phyloP scores from a whole-genome alignment of 2,888 invertebrate species.

The Chaetogeoica ovagalla region DNA sequence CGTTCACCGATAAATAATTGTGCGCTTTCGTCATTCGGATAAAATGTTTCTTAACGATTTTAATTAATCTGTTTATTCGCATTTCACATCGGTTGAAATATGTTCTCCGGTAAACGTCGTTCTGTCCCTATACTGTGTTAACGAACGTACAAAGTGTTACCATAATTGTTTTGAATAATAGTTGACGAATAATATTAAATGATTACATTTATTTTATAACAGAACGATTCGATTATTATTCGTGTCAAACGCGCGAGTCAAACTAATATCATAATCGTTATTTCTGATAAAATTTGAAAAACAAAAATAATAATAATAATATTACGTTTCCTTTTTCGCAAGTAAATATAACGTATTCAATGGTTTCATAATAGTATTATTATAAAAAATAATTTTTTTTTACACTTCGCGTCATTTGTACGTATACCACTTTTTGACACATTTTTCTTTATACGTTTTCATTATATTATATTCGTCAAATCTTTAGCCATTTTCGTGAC shows the following conservation, averaged over 20 bases:
- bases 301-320: background rate
- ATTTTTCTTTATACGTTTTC: no score
- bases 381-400: background rate
- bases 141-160: background rate
- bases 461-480: no score
- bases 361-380: background rate
- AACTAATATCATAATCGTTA: background rate
- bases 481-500: no score
- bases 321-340: background rate
- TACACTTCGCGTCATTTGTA: background rate
- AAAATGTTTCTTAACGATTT: background rate
- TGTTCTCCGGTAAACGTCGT: background rate
- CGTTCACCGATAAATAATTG: no score
- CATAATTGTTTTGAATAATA: background rate
- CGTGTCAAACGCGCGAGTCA: background rate
- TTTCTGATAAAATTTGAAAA: background rate
- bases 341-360: background rate
- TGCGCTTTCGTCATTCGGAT: no score
- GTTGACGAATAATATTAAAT: no score
- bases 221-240: background rate
- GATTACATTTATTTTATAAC: background rate
- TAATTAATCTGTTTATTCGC: constrained; percentile 10
- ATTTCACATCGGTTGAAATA: background rate
- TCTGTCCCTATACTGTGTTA: background rate
- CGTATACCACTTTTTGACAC: background rate